A percentile compares a stretch with the other conserved stretches of the same genome.
Conservation (phyloP, 1,140 invertebrate species). For the Agraylea sexmaculata region DNA sequence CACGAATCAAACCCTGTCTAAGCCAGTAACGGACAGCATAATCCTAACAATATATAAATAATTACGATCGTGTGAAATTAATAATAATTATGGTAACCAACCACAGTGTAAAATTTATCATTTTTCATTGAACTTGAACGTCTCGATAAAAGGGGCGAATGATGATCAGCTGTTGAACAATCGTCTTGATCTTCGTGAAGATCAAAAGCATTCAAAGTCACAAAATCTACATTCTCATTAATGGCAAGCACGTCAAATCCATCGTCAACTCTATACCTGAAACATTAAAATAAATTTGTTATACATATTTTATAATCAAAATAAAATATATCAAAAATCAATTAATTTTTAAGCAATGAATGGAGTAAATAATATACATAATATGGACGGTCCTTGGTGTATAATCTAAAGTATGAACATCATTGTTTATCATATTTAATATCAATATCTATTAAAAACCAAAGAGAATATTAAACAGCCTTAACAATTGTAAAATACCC, state of each 20-base stretch:
- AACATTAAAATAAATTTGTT: background rate
- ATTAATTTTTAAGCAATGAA: too few relatives aligned
- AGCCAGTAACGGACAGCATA: constrained; percentile 37
- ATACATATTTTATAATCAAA: too few relatives aligned
- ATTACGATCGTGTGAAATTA: constrained; percentile 4
- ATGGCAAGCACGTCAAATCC: constrained; percentile 35
- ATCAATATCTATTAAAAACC: too few relatives aligned
- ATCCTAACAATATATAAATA: constrained; percentile 26
- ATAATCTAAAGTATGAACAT: too few relatives aligned
- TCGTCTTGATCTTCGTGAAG: constrained; percentile 30
- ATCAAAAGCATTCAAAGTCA: constrained; percentile 36
- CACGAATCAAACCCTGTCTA: constrained; percentile 33
- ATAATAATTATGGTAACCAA: constrained; percentile 7
- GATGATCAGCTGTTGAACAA: constrained; percentile 30
- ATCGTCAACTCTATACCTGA: constrained; percentile 37
- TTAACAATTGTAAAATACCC: too few relatives aligned
- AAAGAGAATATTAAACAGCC: too few relatives aligned
- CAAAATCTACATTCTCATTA: constrained; percentile 33
- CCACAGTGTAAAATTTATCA: constrained; percentile 23
- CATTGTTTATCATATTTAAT: too few relatives aligned
- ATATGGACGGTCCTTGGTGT: too few relatives aligned
- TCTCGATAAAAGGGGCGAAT: constrained; percentile 31
- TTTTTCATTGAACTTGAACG: constrained; percentile 27
- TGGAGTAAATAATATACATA: too few relatives aligned
- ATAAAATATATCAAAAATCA: too few relatives aligned